Base-by-base conservation (phyloP, 2,797 vertebrate species). In the Anas bahamensis region DNA sequence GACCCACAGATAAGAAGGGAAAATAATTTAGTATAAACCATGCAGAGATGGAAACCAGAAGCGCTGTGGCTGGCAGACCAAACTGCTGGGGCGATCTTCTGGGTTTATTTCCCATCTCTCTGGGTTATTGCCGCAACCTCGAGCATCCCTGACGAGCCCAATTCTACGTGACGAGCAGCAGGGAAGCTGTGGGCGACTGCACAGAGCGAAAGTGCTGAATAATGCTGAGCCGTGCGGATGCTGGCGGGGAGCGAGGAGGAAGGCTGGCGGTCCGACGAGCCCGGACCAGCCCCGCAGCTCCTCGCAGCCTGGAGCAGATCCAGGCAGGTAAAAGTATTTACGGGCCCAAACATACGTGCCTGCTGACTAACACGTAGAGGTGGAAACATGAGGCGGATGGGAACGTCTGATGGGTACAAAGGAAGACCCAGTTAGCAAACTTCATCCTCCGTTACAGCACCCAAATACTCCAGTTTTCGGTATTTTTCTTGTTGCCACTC, bases 101-200 rank as follows among this genome's bases (percentile, higher is more conserved):
- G 15, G 39, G 69, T 37, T 89, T 78, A 44, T 90, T 94, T 89
- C 42, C 35, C 10, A 1, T 55, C 52, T 90, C n/a, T 44, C 60
- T 86, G 76, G 31, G 52, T 89, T 73, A 44, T 13, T 66, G 13
- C 46, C 64, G n/a, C 37, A 79, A 50, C 69, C 75, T 59, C 0
- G 0, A 88, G 84, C 84, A 75, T 28, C 74, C 48, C 4, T 29
- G 44, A 42, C 68, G 76, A 78, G 15, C 52, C 85, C 11, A 81
- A 82, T 60, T 35, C 79, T 96, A 93, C 89, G 80, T 95, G 96
- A 85, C 6, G 2, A 83, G 89, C 87, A 81, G 91, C 96, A 96
- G 94, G 65, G 88, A 92, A 93, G 65, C 91, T 0, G 8, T 48
- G 59, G 76, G 95, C 65, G 92, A 69, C 42, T 75, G 13, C 6